Evolutionary conservation across 2,888 invertebrate species (phyloP).

Genomic region (Asteroscopus sphinx): DNA sequence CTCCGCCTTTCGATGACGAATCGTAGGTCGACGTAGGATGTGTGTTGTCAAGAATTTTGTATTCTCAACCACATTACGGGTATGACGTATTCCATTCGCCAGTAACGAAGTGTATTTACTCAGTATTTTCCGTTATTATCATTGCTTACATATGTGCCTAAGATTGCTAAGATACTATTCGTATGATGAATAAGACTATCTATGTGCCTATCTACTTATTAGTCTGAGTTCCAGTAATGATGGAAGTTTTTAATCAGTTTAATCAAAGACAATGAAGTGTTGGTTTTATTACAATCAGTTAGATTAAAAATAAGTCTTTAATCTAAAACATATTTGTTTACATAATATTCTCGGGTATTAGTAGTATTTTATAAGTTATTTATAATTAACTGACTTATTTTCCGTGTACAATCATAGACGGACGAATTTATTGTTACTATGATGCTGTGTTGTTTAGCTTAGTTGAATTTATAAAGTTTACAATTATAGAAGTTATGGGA

Average conservation of each 20-base stretch:
- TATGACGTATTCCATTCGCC: slow-evolving; percentile 27
- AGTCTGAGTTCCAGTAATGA: slow-evolving; percentile 9
- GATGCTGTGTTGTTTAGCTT: slow-evolving; percentile 4
- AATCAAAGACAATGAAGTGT: slow-evolving; percentile 17
- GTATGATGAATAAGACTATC: no score
- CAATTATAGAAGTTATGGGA: no score
- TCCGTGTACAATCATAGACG: slow-evolving; percentile 30
- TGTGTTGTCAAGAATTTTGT: not conserved
- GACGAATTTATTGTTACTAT: slow-evolving; percentile 6
- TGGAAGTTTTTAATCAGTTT: slow-evolving; percentile 4
- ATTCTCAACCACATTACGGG: not conserved
- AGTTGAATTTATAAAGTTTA: slow-evolving; percentile 11
- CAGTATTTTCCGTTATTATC: slow-evolving; percentile 6
- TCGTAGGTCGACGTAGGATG: not conserved
- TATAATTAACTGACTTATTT: slow-evolving; percentile 28
- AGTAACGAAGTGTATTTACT: slow-evolving; percentile 17
- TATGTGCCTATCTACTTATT: no score
- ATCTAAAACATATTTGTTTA: slow-evolving; percentile 14
- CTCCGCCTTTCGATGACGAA: no score
- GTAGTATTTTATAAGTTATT: not conserved
- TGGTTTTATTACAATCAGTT: not conserved
- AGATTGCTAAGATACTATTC: no score
- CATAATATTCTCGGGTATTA: slow-evolving; percentile 1
- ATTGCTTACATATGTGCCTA: slow-evolving; percentile 3
- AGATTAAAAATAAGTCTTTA: slow-evolving; percentile 14